These are phyloP conservation scores for Embiotoca jacksoni DNA, from an alignment of 2,113 vertebrate species.

Conservation along the genomic window DNA sequence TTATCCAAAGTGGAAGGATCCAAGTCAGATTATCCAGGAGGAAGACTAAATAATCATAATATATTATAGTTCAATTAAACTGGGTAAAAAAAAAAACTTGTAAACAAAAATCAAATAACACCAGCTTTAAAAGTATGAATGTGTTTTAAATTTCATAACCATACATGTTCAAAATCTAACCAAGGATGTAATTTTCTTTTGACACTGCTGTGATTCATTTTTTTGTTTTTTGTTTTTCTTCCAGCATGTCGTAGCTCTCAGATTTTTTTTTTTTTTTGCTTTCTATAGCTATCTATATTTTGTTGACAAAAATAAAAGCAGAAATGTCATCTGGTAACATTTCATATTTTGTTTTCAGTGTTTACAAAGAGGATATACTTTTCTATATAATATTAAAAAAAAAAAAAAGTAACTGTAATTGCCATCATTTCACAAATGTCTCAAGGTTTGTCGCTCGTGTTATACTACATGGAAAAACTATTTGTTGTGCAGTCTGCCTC, in stretches of 20 bases:
- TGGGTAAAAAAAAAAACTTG: background rate
- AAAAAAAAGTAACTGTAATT: constrained; percentile 16
- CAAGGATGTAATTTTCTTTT: background rate
- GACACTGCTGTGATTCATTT: background rate
- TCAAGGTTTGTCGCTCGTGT: constrained; percentile 9
- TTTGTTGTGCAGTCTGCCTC: background rate
- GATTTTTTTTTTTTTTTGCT: constrained; percentile 28
- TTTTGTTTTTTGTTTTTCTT: constrained; percentile 12
- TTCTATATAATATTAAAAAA: constrained; percentile 43
- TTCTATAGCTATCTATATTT: background rate
- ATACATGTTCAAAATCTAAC: background rate
- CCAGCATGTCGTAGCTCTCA: constrained; percentile 8
- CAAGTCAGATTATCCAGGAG: background rate
- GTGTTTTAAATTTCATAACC: background rate
- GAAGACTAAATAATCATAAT: background rate
- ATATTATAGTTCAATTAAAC: background rate
- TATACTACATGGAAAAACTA: background rate
- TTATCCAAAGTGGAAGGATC: background rate
- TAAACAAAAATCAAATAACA: background rate
- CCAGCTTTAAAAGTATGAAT: background rate
- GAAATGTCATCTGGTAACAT: background rate
- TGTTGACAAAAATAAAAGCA: background rate
- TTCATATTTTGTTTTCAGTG: constrained; percentile 6
- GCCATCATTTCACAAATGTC: background rate
- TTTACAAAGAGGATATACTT: constrained; percentile 70